Evolutionary conservation across 2,113 vertebrate genomes (phyloP), one percentile per base, ranked within the genome.

Genomic region (Eclectus roratus): DNA sequence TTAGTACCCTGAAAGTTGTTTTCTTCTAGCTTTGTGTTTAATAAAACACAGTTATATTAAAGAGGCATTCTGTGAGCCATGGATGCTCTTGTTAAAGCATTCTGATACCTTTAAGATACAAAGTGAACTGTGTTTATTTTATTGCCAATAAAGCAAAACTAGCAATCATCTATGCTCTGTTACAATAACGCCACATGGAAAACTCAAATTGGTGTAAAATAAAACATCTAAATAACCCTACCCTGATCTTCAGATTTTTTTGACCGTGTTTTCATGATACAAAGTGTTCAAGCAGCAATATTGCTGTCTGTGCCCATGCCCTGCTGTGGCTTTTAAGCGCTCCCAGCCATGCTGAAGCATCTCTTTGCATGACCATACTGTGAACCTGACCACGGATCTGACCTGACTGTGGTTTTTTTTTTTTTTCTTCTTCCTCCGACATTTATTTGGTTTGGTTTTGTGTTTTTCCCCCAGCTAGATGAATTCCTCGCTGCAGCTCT

Each of bases 21-120:
- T 88, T 68, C 27, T 78, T 44, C 43, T 55, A 11, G n/a, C 35
- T 53, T 33, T 21, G 46, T 47, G 44, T 47, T 47, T 47, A 47
- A 47, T 47, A 58, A 58, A 58, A 58, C 5, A 16, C 0, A 0
- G 28, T 2, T 63, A 10, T 14, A 52, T 37, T 52, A 60, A 47
- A 74, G 53, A 2, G 47, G 15, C 18, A 68, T 27, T 25, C 15
- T 21, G 24, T 17, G 46, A 88, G 50, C 43, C 55, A 41, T 0
- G 6, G 49, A 53, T 65, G 58, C 19, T 69, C 44, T 52, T 47
- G 11, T 33, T 71, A 93, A 80, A 23, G 24, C 39, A 68, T 50
- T 73, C 68, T 35, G 43, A 68, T 19, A 50, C 6, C 11, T 37
- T 61, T 28, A 77, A 49, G 23, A 47, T 8, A 73, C 39, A 85